Conservation (phyloP, 2,797 vertebrate species). For the Gila robusta region DNA sequence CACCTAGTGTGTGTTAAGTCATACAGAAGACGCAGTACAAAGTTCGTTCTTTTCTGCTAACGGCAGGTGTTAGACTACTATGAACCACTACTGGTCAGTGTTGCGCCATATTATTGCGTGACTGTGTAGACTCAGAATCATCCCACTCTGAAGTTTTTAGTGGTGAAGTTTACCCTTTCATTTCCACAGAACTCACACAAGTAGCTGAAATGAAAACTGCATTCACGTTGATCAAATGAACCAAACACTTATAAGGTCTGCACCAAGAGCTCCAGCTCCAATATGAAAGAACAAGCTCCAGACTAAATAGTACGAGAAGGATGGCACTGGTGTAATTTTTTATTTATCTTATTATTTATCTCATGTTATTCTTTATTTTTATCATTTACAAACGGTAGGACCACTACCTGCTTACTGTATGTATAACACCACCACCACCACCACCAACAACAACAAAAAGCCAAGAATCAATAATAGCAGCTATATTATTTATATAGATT, state of each 20-base stretch:
- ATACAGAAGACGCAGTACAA: background rate
- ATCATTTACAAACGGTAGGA: too few species aligned
- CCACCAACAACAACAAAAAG: too few species aligned
- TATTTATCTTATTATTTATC: too few species aligned
- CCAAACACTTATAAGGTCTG: background rate
- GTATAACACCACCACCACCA: too few species aligned
- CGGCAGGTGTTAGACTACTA: background rate
- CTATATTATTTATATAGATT: too few species aligned
- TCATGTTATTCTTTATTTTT: too few species aligned
- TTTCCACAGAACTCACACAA: slow-evolving; percentile 3
- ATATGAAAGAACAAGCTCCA: background rate
- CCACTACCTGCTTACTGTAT: too few species aligned
- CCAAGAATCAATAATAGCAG: too few species aligned
- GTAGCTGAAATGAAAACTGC: background rate
- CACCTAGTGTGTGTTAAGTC: slow-evolving; percentile 15
- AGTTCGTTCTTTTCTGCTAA: background rate
- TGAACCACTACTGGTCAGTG: slow-evolving; percentile 24
- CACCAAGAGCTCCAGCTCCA: too few species aligned
- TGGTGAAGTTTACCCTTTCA: background rate
- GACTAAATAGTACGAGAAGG: background rate
- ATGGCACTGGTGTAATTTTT: too few species aligned
- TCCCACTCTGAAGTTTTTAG: background rate
- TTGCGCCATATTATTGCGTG: background rate
- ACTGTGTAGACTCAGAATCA: background rate
- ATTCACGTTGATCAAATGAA: background rate